Percentiles rank a stretch among this genome's conserved stretches.
Conservation (phyloP, 2,888 invertebrate species). For the Mythimna impura region DNA sequence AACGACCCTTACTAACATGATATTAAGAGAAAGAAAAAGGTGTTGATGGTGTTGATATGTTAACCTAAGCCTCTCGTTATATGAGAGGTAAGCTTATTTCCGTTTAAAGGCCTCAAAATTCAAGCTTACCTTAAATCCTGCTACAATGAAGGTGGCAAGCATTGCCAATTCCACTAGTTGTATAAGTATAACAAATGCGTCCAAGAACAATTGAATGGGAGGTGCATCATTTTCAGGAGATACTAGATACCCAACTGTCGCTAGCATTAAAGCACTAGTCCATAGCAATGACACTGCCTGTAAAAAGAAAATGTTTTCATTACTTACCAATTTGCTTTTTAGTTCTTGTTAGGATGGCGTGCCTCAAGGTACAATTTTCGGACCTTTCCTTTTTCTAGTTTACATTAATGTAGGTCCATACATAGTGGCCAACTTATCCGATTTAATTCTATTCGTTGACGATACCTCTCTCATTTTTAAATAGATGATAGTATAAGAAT, state of each 20-base stretch:
- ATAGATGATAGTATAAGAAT: no score
- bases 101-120: background rate
- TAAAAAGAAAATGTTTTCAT: background rate
- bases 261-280: background rate
- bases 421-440: no score
- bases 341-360: no score
- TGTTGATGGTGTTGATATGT: background rate
- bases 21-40: no score
- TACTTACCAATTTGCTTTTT: background rate
- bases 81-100: background rate
- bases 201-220: background rate
- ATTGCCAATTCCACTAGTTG: constrained; percentile 35
- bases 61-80: background rate
- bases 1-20: no score
- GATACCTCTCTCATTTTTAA: no score
- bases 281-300: constrained; percentile 23
- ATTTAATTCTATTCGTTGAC: no score
- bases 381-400: no score
- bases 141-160: constrained; percentile 29
- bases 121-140: constrained; percentile 30
- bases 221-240: rapidly evolving
- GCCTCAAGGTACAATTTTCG: no score
- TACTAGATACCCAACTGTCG: rapidly evolving
- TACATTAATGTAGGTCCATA: no score
- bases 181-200: no score